Evolutionary conservation across 2,888 invertebrate genomes (phyloP).

Genomic region (Encarsia formosa): DNA sequence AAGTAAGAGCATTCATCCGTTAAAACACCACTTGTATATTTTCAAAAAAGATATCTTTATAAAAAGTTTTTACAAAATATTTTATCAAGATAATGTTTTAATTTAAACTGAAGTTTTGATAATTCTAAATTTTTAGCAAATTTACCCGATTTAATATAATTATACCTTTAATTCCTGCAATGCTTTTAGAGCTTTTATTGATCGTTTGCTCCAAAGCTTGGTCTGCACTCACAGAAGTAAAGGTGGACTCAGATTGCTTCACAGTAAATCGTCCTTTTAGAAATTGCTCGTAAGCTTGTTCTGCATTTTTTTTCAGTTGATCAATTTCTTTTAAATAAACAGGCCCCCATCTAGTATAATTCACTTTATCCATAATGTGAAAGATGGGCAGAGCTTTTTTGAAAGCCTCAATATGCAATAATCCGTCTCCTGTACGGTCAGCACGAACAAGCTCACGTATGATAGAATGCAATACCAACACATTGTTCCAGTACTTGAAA

Average conservation of each 20-base stretch:
- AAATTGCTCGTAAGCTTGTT: not conserved
- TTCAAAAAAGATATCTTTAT: no score
- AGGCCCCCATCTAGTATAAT: constrained; percentile 1
- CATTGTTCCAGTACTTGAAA: constrained; percentile 2
- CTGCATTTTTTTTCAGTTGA: not conserved
- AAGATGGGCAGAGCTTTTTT: constrained; percentile 7
- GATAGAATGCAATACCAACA: constrained; percentile 8
- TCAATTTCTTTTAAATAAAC: constrained; percentile 8
- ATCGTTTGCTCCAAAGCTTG: constrained; percentile 15
- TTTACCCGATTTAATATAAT: no score
- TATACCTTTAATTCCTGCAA: not conserved
- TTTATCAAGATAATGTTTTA: no score
- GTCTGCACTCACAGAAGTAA: constrained; percentile 12
- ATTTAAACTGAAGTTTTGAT: no score
- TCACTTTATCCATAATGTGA: not conserved
- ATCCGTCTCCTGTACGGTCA: constrained; percentile 11
- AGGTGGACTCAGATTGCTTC: not conserved
- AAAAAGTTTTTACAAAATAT: no score
- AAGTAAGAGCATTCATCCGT: no score
- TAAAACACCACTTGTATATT: no score
- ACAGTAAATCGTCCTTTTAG: constrained; percentile 4
- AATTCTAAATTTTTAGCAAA: no score
- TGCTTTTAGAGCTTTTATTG: not conserved
- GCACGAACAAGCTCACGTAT: constrained; percentile 6
- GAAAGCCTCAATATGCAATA: not conserved